phyloP scores from a whole-genome alignment of 2,888 invertebrate species.

The Timema podura region DNA sequence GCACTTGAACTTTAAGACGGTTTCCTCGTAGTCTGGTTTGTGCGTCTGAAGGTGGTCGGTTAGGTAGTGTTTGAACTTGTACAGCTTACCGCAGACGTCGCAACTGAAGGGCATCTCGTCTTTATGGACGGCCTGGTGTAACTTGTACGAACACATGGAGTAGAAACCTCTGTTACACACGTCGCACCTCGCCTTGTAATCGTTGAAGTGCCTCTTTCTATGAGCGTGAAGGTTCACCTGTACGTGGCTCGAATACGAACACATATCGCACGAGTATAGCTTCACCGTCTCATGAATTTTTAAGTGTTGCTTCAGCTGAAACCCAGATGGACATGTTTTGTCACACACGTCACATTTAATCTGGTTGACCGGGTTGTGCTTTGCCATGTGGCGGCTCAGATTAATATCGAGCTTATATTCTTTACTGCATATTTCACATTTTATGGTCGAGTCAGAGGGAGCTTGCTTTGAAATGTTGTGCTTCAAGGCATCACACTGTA shows the following conservation, averaged over 20 bases:
- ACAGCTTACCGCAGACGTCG: conserved; percentile 24
- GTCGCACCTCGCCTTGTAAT: conserved; percentile 38
- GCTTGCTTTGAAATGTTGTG: too few species aligned
- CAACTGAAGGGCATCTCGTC: conserved; percentile 28
- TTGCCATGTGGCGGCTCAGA: conserved; percentile 13
- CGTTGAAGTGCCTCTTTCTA: conserved; percentile 38
- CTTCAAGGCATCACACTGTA: too few species aligned
- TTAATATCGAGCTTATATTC: background rate
- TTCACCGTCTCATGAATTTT: conserved; percentile 39
- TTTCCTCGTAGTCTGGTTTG: too few species aligned
- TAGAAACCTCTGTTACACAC: conserved; percentile 47
- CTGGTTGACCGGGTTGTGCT: conserved; percentile 35
- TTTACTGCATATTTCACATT: conserved; percentile 18
- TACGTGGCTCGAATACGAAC: conserved; percentile 39
- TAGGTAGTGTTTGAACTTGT: conserved; percentile 25
- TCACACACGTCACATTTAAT: conserved; percentile 20
- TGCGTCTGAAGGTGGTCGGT: conserved; percentile 24
- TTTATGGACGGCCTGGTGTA: conserved; percentile 45
- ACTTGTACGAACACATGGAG: conserved; percentile 43
- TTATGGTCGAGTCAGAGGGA: too few species aligned
- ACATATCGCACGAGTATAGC: conserved; percentile 39
- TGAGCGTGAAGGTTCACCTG: conserved; percentile 40
- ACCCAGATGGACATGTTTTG: conserved; percentile 31
- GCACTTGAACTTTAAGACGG: too few species aligned
- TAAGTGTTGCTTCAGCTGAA: conserved; percentile 39